Evolutionary conservation across 1,140 invertebrate species (phyloP), one percentile per base, ranked within the genome.

Genomic region (Drosophila kikkawai): DNA sequence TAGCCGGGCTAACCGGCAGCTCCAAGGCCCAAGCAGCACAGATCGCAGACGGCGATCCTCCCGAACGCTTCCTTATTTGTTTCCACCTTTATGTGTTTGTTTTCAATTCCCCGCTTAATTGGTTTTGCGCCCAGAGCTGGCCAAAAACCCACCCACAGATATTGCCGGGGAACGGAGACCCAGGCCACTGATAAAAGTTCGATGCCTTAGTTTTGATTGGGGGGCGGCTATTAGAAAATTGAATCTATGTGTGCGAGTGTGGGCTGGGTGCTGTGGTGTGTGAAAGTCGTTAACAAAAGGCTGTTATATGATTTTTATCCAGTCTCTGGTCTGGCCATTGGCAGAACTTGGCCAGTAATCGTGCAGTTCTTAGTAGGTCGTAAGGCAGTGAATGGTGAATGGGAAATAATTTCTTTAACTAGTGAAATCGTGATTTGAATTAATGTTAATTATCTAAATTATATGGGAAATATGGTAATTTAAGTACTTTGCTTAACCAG

Each of bases 161-260:
- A 71, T 59, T 50, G 68, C 41, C 22, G 39, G 26, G 39, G 26
- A 29, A 51, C 8, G 51, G 37, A 12, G 32, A 26, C 53, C 36
- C 19, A 15, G 39, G 75, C 55, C 37, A 47, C 75, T 58, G 65
- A 53, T 42, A 75, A 71, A 50, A 61, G 73, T 79, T 81, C 56
- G 85, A 90, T 90, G 85, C 82, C 86, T 85, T 82, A 76, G 81
- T 85, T 91, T 85, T 82, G 85, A 90, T 90, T 90, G 82, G 84
- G 63, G 69, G 85, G 78, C 81, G 77, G 81, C 84, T 88, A 88
- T 90, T 88, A 90, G 85, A 90, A 90, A 88, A 88, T 88, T 90
- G 85, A 90, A 90, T 85, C 78, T 64, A 77, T 65, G 53, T 48
- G 47, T 56, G 12, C 47, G 41, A 32, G 34, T 48, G 44, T 73